Percentiles rank a stretch among this genome's conserved stretches.
phyloP scores from a whole-genome alignment of 2,797 vertebrate genomes.

The Fundulus diaphanus region DNA sequence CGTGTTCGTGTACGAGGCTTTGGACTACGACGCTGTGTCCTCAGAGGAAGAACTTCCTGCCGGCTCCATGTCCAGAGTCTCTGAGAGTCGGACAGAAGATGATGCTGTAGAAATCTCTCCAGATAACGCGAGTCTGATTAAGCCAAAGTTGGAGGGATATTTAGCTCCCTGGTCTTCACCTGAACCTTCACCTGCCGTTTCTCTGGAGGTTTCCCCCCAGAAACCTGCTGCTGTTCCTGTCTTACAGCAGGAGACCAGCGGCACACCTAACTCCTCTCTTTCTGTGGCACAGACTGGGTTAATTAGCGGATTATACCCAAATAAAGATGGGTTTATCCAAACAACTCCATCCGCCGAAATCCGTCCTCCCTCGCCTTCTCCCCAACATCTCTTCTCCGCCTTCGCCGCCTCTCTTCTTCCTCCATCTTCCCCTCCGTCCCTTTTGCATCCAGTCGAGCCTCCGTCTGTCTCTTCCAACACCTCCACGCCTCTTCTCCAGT shows the following conservation, averaged over 20 bases:
- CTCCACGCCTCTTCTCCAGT: slow-evolving; percentile 5
- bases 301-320: slow-evolving; percentile 3
- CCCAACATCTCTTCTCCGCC: background rate
- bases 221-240: background rate
- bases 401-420: background rate
- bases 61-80: background rate
- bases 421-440: background rate
- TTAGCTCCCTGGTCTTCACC: slow-evolving; percentile 13
- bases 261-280: background rate
- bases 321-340: background rate
- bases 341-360: slow-evolving; percentile 2
- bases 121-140: slow-evolving; percentile 14
- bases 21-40: slow-evolving; percentile 51
- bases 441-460: background rate
- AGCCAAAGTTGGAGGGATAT: slow-evolving; percentile 28
- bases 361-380: background rate
- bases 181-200: background rate
- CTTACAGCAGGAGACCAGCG: slow-evolving; percentile 10
- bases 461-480: slow-evolving; percentile 1
- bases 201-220: background rate
- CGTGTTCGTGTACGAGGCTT: slow-evolving; percentile 59
- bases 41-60: slow-evolving; percentile 44
- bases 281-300: slow-evolving; percentile 4
- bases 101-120: slow-evolving; percentile 2
- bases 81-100: slow-evolving; percentile 30